Percentiles rank a stretch among this genome's conserved stretches.
These are phyloP conservation scores for Dione vanillae DNA, from an alignment of 2,888 invertebrate species.

Conservation along the genomic window DNA sequence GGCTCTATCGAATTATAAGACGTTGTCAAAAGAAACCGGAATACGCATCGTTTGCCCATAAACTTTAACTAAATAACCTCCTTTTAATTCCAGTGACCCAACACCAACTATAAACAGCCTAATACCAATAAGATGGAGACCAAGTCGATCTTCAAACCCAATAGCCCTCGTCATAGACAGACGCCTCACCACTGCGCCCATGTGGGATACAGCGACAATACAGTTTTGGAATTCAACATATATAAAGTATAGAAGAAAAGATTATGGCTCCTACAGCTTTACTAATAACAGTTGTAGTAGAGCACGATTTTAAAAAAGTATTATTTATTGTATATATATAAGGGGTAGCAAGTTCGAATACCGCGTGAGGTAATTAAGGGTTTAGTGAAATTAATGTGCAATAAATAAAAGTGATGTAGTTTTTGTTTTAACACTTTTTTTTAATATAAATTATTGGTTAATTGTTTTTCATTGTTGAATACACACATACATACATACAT, in stretches of 20 bases:
- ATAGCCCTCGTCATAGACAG: slow-evolving; percentile 68
- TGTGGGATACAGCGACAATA: slow-evolving; percentile 66
- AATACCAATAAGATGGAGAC: slow-evolving; percentile 68
- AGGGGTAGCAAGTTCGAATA: neutral
- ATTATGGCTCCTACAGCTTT: slow-evolving; percentile 48
- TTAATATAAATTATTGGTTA: neutral
- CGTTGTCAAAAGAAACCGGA: too few species aligned
- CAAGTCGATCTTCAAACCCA: slow-evolving; percentile 68
- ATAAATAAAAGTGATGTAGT: slow-evolving; percentile 1
- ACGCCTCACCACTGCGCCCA: slow-evolving; percentile 60
- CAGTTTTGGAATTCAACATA: slow-evolving; percentile 74
- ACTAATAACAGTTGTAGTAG: slow-evolving; percentile 36
- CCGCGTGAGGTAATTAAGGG: neutral
- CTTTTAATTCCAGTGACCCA: slow-evolving; percentile 66
- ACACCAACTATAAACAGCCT: slow-evolving; percentile 63
- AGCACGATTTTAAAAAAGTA: neutral
- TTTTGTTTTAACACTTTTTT: neutral
- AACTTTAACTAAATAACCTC: too few species aligned
- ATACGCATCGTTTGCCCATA: too few species aligned
- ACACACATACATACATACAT: neutral
- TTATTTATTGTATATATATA: neutral
- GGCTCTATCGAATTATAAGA: too few species aligned
- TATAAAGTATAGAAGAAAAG: slow-evolving; percentile 63
- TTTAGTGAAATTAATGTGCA: neutral
- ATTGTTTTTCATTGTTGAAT: neutral